Percentiles rank a stretch among this genome's conserved stretches.
These are phyloP conservation scores for Hoplostethus atlanticus DNA, from an alignment of 2,797 vertebrate species.

Conservation along the genomic window DNA sequence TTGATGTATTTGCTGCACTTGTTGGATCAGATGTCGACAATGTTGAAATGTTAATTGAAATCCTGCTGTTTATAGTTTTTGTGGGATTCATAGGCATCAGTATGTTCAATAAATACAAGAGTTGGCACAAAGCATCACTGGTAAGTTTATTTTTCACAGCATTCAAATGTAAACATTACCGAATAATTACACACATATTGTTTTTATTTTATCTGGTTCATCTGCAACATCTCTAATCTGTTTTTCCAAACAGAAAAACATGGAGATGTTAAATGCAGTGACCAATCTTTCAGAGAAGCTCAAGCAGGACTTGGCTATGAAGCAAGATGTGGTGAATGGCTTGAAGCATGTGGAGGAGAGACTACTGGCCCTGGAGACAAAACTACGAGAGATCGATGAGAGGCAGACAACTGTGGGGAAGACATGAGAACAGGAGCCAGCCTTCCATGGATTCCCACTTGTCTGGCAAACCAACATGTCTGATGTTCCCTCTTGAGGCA, in stretches of 20 bases:
- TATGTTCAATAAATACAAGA: neutral
- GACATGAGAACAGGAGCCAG: too few species aligned
- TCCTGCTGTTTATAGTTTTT: neutral
- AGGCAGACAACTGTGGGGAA: too few species aligned
- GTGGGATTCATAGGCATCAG: neutral
- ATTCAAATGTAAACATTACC: neutral
- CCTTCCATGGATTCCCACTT: too few species aligned
- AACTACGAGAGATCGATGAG: too few species aligned
- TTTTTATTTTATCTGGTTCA: too few species aligned
- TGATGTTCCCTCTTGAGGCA: too few species aligned
- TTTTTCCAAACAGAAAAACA: neutral
- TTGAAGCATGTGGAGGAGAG: neutral
- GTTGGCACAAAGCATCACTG: neutral
- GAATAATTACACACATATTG: too few species aligned
- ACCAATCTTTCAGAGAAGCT: neutral
- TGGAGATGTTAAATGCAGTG: conserved; percentile 9
- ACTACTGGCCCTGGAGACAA: too few species aligned
- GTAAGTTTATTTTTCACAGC: neutral
- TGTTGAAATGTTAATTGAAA: neutral
- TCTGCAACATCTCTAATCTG: neutral
- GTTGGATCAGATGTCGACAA: neutral
- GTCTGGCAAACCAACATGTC: too few species aligned
- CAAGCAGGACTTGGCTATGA: conserved; percentile 8
- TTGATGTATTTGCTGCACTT: conserved; percentile 2
- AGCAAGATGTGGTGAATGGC: conserved; percentile 2